Conservation (phyloP, 1,140 invertebrate genomes). For the Macrocentrus cingulum region DNA sequence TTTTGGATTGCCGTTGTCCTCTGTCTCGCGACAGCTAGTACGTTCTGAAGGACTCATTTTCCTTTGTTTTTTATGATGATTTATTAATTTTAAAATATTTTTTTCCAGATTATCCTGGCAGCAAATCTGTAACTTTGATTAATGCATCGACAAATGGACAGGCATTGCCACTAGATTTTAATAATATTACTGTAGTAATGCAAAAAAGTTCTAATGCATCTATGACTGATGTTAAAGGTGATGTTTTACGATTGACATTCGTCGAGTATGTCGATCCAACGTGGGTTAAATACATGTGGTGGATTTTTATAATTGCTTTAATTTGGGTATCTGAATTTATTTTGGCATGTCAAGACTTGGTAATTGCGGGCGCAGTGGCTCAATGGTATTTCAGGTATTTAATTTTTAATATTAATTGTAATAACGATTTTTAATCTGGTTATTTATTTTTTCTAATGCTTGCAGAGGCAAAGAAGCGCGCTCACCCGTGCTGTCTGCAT, state of each 20-base stretch:
- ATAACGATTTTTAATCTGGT: background rate
- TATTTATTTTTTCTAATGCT: background rate
- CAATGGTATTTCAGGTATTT: slow-evolving; percentile 83
- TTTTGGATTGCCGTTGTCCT: slow-evolving; percentile 84
- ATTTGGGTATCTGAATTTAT: slow-evolving; percentile 92
- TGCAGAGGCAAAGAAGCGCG: slow-evolving; percentile 64
- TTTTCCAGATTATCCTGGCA: slow-evolving; percentile 55
- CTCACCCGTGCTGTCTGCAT: slow-evolving; percentile 69
- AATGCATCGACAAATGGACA: slow-evolving; percentile 32
- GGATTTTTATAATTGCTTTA: slow-evolving; percentile 85
- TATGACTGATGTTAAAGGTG: slow-evolving; percentile 31
- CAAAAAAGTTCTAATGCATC: slow-evolving; percentile 37
- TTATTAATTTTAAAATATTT: too few species aligned
- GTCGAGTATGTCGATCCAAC: slow-evolving; percentile 71
- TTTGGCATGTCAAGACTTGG: slow-evolving; percentile 87
- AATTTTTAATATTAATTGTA: slow-evolving; percentile 16
- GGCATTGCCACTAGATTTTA: slow-evolving; percentile 33
- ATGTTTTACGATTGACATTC: slow-evolving; percentile 54
- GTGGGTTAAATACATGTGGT: slow-evolving; percentile 87
- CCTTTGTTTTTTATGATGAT: too few species aligned
- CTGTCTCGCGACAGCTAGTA: slow-evolving; percentile 71
- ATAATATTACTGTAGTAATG: slow-evolving; percentile 34
- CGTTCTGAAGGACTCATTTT: slow-evolving; percentile 44
- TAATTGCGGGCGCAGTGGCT: slow-evolving; percentile 84
- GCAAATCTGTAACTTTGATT: slow-evolving; percentile 53